Base-by-base conservation (phyloP, 2,797 vertebrate species). In the Pterois miles region DNA sequence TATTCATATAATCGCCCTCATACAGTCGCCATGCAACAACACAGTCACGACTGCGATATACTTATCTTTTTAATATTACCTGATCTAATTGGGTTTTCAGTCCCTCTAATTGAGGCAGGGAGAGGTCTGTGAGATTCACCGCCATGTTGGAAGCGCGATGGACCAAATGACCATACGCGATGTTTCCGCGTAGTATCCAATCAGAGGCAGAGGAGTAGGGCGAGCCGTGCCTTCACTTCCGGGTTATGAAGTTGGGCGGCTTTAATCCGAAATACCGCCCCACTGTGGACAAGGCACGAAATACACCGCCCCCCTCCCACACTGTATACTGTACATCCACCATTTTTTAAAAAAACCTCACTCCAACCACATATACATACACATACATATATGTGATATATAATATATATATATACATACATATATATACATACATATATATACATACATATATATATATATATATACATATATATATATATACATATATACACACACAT, bases 51-150 rank as follows among this genome's bases (percentile, higher is more conserved):
- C 7, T 0, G 0, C 34, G 36, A 74, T n/a, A 5, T 0, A 23
- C 0, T 4, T 1, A 13, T 12, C 0, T 1, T 3, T 1, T 0
- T 6, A 0, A 25, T 0, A 4, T 62, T 90, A 98, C 98, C 96
- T 98, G 97, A 27, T 98, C 98, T 33, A 99, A 88, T 74, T 99
- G 98, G 57, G 94, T 95, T 88, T 98, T 98, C 50, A 99, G 93
- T 78, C 96, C 94, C 91, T 99, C 98, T 59, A 99, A 84, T 62
- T 98, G 98, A 59, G 96, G 96, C 40, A 99, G 92, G 60, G 95
- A 93, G 76, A 99, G 93, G 84, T 98, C 97, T 27, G 96, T 93
- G 6, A 98, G 96, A 82, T 97, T 98, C 83, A 98, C 96, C 46
- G 97, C 93, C 96, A 96, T 96, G 82, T 89, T 96, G 88, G 71